Evolutionary conservation across 2,888 invertebrate species (phyloP).

Genomic region (Amaurobius ferox): DNA sequence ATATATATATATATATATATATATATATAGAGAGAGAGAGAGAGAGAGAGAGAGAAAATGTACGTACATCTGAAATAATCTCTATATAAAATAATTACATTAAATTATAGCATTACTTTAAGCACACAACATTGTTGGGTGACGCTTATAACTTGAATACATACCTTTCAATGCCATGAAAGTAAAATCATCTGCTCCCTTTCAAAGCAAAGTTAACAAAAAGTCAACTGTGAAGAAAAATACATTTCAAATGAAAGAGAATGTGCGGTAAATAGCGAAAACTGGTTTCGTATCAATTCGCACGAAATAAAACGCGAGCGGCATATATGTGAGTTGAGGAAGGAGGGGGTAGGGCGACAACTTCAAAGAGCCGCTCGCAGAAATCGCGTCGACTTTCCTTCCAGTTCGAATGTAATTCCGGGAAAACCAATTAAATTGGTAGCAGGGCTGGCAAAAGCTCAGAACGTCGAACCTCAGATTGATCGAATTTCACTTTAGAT

Average conservation of each 20-base stretch:
- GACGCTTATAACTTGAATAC: no score
- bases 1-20: no score
- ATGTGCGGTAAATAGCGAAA: not conserved
- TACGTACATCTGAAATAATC: no score
- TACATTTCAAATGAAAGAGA: not conserved
- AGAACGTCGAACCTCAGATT: constrained; percentile 47
- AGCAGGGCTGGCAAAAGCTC: constrained; percentile 55
- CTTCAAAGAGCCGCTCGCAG: constrained; percentile 48
- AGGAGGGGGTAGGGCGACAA: constrained; percentile 11
- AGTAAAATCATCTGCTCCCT: no score
- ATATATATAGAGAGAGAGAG: no score
- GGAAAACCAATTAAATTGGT: constrained; percentile 70
- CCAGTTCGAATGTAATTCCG: constrained; percentile 69
- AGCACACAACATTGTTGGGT: no score
- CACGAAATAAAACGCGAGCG: constrained; percentile 50
- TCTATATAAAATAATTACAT: no score
- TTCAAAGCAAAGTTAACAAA: no score
- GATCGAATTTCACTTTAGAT: constrained; percentile 73
- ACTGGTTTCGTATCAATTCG: not conserved
- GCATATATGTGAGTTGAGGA: constrained; percentile 33
- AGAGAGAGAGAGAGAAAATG: no score
- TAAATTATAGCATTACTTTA: no score
- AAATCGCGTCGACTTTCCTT: constrained; percentile 55
- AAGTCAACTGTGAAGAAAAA: no score
- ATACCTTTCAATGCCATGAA: no score